A percentile compares a stretch with the other conserved stretches of the same genome.
Evolutionary conservation across 2,113 vertebrate species (phyloP).

Genomic region (Alectura lathami): DNA sequence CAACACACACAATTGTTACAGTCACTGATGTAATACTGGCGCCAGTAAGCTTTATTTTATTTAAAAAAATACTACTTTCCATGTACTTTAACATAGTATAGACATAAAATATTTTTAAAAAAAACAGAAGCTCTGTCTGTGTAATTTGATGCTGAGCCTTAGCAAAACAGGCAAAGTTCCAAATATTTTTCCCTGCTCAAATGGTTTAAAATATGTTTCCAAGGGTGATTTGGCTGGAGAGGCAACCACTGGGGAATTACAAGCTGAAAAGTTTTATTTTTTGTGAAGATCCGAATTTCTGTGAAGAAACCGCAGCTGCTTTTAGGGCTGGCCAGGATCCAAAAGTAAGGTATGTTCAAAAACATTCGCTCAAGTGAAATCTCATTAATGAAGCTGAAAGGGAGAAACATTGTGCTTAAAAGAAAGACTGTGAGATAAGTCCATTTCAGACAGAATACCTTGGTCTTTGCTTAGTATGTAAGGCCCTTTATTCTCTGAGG

Average conservation of each 20-base stretch:
- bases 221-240: constrained; percentile 75
- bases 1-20: constrained; percentile 56
- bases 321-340: constrained; percentile 27
- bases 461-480: not conserved
- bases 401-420: not conserved
- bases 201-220: constrained; percentile 76
- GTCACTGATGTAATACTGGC: constrained; percentile 64
- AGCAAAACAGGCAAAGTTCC: constrained; percentile 77
- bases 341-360: constrained; percentile 32
- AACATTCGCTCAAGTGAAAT: constrained; percentile 11
- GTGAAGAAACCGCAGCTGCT: constrained; percentile 52
- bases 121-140: constrained; percentile 72
- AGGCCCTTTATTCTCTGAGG: not conserved
- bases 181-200: constrained; percentile 75
- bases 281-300: constrained; percentile 63
- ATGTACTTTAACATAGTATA: constrained; percentile 76
- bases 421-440: not conserved
- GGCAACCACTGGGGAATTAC: constrained; percentile 51
- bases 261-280: constrained; percentile 67
- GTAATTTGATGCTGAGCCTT: constrained; percentile 77
- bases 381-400: constrained; percentile 36
- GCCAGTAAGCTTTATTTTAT: constrained; percentile 77
- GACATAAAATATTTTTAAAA: constrained; percentile 77
- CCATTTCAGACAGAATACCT: not conserved
- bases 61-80: constrained; percentile 72